Percentiles rank a stretch among this genome's conserved stretches.
Evolutionary conservation across 2,113 vertebrate species (phyloP).

Genomic region (Mionectes macconnelli): DNA sequence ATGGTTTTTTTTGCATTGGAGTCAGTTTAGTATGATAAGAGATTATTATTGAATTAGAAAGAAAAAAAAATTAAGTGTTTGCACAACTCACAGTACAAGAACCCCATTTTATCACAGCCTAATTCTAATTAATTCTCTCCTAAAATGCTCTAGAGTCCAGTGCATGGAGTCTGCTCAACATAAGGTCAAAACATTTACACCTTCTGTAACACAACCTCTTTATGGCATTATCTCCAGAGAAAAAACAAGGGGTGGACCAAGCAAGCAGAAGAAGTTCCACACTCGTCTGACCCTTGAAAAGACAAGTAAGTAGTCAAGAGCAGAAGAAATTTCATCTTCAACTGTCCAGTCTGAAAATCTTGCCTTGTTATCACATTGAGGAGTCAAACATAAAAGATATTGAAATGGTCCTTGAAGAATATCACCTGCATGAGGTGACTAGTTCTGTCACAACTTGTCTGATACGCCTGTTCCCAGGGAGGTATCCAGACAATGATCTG

Average conservation of each 20-base stretch:
- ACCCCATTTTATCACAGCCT: no score
- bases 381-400: fast-evolving
- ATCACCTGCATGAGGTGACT: fast-evolving
- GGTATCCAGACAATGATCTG: fast-evolving
- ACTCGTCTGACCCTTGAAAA: neutral
- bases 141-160: neutral
- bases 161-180: neutral
- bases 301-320: neutral
- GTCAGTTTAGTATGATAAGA: neutral
- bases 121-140: neutral
- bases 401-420: neutral
- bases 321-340: neutral
- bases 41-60: no score
- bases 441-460: neutral
- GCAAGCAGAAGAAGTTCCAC: neutral
- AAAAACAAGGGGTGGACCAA: neutral
- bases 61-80: no score
- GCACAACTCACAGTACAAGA: neutral
- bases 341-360: neutral
- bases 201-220: neutral
- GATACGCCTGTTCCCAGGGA: neutral
- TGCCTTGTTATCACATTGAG: neutral
- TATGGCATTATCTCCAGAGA: neutral
- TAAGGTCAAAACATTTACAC: neutral
- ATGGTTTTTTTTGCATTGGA: neutral